These are phyloP conservation scores for Nesidiocoris tenuis DNA, from an alignment of 2,888 invertebrate genomes.

Conservation along the genomic window DNA sequence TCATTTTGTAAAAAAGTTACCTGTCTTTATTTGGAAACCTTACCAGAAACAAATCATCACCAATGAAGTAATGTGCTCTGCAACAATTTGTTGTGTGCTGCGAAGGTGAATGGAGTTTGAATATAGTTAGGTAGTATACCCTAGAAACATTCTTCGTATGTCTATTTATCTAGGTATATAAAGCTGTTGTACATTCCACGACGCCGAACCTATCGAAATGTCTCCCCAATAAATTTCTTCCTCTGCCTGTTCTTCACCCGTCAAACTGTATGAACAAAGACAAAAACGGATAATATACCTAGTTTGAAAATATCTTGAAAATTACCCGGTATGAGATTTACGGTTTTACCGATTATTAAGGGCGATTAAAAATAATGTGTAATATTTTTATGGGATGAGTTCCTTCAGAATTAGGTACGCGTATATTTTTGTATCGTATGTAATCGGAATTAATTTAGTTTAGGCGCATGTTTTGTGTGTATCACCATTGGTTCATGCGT, in stretches of 20 bases:
- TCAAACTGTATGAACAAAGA: background rate
- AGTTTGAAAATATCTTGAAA: background rate
- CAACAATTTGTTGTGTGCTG: too few species aligned
- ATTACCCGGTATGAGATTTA: background rate
- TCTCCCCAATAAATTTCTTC: background rate
- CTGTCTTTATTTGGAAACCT: too few species aligned
- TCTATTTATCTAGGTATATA: too few species aligned
- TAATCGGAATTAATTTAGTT: background rate
- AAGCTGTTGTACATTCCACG: background rate
- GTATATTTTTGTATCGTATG: background rate
- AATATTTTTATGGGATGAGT: background rate
- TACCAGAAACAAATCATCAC: too few species aligned
- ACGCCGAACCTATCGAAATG: background rate
- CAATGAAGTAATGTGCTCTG: too few species aligned
- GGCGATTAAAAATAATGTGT: background rate
- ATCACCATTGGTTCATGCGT: background rate
- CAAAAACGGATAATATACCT: too few species aligned
- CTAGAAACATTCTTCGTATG: too few species aligned
- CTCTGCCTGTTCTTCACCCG: background rate
- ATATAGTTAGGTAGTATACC: too few species aligned
- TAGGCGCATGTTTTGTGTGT: background rate
- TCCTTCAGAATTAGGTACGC: background rate
- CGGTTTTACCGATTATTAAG: background rate
- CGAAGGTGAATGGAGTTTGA: too few species aligned
- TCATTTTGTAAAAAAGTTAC: too few species aligned